Evolutionary conservation across 2,888 invertebrate species (phyloP), one percentile per base, ranked within the genome.

Genomic region (Psococerastis gibbosa): DNA sequence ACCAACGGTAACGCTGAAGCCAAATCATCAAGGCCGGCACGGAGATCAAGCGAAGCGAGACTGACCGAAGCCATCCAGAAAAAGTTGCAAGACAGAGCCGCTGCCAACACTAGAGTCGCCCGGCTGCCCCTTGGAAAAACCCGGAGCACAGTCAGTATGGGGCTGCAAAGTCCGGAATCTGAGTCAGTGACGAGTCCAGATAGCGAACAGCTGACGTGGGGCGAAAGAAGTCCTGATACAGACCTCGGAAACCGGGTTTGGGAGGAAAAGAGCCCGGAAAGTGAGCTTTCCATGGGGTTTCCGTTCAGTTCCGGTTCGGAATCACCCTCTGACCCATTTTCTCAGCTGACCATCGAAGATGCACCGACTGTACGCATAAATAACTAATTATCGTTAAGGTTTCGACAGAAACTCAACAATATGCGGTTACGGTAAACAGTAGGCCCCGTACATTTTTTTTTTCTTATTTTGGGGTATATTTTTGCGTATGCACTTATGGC

Each of bases 291-390:
- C 22, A 20, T 43, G 27, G 33, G 22, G 43, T 46, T 48, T 32
- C 51, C 52, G 47, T 61, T 59, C 20, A 65, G 65, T 50, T 66
- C 66, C n/a, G 67, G 67, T 50, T 67, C 66, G 2, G 67, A 67
- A 52, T 67, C 66, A 4, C 68, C 68, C 2, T 67, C 68, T 9
- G 68, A 68, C 50, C 68, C 68, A 2, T 61, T 63, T 13, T 62
- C 60, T 46, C 63, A 63, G 51, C 62, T 63, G 51, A 62, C 64
- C 11, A 60, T 64, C 20, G 17, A 38, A 38, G 38, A 38, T 6
- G 27, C 27, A n/a, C n/a, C n/a, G n/a, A n/a, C n/a, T n/a, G n/a
- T n/a, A n/a, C n/a, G n/a, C n/a, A n/a, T n/a, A n/a, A n/a, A n/a
- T n/a, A n/a, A n/a, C n/a, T n/a, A n/a, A n/a, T n/a, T n/a, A n/a